These are phyloP conservation scores for Lasioglossum zephyrum DNA, from an alignment of 2,888 invertebrate species.

Conservation along the genomic window DNA sequence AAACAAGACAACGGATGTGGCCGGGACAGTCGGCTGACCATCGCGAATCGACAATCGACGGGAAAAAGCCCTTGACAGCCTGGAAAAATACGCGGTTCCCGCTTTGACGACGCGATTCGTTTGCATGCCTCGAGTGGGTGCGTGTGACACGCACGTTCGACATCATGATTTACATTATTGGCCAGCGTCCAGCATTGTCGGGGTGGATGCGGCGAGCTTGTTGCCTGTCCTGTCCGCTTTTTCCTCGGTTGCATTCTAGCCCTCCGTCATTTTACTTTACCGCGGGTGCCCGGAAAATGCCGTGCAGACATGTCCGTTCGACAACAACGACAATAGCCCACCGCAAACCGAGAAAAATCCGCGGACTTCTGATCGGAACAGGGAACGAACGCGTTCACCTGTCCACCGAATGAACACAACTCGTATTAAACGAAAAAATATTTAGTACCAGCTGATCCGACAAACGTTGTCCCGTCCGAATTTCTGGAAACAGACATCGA, in stretches of 20 bases:
- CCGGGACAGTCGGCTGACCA: constrained; percentile 48
- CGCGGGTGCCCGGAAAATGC: not conserved
- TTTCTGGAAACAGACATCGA: too few species aligned
- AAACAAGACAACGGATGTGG: constrained; percentile 49
- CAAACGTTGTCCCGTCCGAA: too few species aligned
- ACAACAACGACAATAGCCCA: not conserved
- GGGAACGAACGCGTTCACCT: not conserved
- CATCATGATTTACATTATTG: constrained; percentile 65
- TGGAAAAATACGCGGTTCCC: constrained; percentile 54
- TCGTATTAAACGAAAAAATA: not conserved
- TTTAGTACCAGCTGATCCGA: too few species aligned
- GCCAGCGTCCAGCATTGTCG: constrained; percentile 51
- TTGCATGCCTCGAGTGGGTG: constrained; percentile 51
- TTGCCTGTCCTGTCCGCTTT: not conserved
- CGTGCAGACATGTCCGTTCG: not conserved
- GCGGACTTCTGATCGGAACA: not conserved
- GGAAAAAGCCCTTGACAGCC: constrained; percentile 42
- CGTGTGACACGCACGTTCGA: constrained; percentile 61
- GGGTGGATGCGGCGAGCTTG: not conserved
- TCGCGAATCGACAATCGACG: constrained; percentile 30
- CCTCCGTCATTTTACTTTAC: constrained; percentile 28
- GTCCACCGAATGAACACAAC: not conserved
- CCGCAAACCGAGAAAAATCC: not conserved
- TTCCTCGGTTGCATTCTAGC: constrained; percentile 12
- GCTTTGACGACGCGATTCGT: constrained; percentile 41